Base-by-base conservation (phyloP, 2,888 invertebrate genomes). In the Cheilosia vernalis region DNA sequence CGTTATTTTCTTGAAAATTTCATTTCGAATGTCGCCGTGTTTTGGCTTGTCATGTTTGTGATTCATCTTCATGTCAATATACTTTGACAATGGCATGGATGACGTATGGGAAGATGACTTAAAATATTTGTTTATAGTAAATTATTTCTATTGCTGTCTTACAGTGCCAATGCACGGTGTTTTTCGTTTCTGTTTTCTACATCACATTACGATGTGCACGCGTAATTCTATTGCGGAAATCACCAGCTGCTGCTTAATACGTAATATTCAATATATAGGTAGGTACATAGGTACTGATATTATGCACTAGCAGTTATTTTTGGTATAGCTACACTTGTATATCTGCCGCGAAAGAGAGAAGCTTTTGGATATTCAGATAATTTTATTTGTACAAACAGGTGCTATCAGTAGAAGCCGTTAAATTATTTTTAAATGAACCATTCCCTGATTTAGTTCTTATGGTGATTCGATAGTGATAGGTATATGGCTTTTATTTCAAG, bases 31-130 rank as follows among this genome's bases (percentile, higher is more conserved):
- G 21, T 6, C 30, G 19, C 9, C 33, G 47, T 49, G 21, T 72
- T 70, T 27, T 49, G 70, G 49, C 51, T 72, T 72, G 72, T 72
- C 60, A 72, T 72, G 42, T 9, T 51, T 30, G 42, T 61, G 72
- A 61, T 27, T 72, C 72, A 72, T 42, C 42, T 40, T 19, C 40
- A 21, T 56, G 40, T 37, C 51, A 40, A 24, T 61, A 21, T 17
- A 21, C 27, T 42, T 17, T 13, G 9, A 42, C 24, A 44, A 10
- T 24, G 60, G 1, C n/a, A 15, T 24, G 37, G n/a, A n/a, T 64
- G 17, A 56, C 24, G 55, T 17, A 40, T 37, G 40, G 21, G 24
- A 15, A 60, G 9, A 42, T 2, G 9, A 19, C 13, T 27, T 56
- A 24, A 24, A 24, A 53, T 15, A 37, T n/a, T 47, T 27, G 27